Conservation (phyloP, 2,888 invertebrate species). For the Mesorhabditis belari region DNA sequence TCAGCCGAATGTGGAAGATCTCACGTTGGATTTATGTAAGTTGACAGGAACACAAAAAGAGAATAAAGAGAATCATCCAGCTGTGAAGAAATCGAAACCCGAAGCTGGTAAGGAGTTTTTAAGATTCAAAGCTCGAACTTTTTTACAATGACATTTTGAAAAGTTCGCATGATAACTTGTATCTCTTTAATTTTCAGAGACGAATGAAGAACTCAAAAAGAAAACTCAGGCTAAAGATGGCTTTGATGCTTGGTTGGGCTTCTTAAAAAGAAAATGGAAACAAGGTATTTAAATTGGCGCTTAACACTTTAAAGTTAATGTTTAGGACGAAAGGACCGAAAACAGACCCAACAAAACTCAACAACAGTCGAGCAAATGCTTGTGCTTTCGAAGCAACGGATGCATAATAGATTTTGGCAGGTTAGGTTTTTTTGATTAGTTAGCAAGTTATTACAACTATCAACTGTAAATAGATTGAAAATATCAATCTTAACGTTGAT, state of each 20-base stretch:
- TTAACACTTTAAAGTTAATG: slow-evolving; percentile 4
- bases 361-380: slow-evolving; percentile 17
- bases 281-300: slow-evolving; percentile 8
- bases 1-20: no score
- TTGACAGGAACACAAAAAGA: slow-evolving; percentile 7
- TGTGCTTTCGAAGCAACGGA: slow-evolving; percentile 9
- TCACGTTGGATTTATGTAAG: no score
- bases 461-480: no score
- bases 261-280: slow-evolving; percentile 37
- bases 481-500: no score
- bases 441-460: background rate
- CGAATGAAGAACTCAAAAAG: no score
- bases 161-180: no score
- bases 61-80: slow-evolving; percentile 20
- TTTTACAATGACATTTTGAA: no score
- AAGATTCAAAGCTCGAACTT: no score
- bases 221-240: slow-evolving; percentile 37
- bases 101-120: no score
- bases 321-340: slow-evolving; percentile 10
- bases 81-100: slow-evolving; percentile 1
- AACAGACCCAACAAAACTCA: slow-evolving; percentile 1
- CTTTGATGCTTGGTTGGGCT: slow-evolving; percentile 41
- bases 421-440: background rate
- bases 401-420: slow-evolving; percentile 19
- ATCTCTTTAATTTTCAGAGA: no score